Conservation (phyloP, 2,888 invertebrate genomes). For the Adelphocoris suturalis region DNA sequence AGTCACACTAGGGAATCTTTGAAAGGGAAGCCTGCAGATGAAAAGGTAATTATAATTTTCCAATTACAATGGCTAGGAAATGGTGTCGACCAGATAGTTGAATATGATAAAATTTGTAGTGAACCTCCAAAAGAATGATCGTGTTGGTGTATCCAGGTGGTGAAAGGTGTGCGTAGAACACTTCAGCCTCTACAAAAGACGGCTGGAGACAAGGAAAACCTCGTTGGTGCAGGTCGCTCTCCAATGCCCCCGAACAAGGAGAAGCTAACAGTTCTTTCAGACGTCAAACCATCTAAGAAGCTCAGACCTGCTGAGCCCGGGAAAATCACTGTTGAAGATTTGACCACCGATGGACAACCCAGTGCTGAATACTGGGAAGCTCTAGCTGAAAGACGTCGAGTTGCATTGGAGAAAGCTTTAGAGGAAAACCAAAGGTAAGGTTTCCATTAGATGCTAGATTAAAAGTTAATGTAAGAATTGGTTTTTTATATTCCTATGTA, state of each 20-base stretch:
- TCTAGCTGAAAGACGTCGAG: constrained; percentile 86
- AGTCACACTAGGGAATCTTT: not conserved
- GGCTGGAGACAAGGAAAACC: constrained; percentile 87
- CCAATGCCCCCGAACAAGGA: constrained; percentile 60
- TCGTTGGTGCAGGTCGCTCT: constrained; percentile 83
- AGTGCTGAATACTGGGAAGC: constrained; percentile 88
- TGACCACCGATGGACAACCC: constrained; percentile 78
- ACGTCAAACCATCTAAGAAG: constrained; percentile 40
- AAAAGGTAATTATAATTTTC: constrained; percentile 17
- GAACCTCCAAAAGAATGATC: not conserved
- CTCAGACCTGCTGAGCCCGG: constrained; percentile 34
- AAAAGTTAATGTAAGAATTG: too few relatives aligned
- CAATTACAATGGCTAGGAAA: not conserved
- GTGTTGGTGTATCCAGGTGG: constrained; percentile 45
- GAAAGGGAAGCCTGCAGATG: constrained; percentile 46
- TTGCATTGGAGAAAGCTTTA: constrained; percentile 86
- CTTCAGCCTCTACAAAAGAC: constrained; percentile 87
- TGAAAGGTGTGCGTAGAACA: constrained; percentile 81
- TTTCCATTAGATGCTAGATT: not conserved
- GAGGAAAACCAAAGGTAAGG: constrained; percentile 83
- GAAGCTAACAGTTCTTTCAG: constrained; percentile 57
- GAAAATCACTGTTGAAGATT: constrained; percentile 34
- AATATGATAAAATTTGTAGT: not conserved
- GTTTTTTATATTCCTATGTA: too few relatives aligned
- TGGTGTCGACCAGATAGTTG: not conserved